Base-by-base conservation (phyloP, 2,113 vertebrate species). In the Oreochromis aureus region DNA sequence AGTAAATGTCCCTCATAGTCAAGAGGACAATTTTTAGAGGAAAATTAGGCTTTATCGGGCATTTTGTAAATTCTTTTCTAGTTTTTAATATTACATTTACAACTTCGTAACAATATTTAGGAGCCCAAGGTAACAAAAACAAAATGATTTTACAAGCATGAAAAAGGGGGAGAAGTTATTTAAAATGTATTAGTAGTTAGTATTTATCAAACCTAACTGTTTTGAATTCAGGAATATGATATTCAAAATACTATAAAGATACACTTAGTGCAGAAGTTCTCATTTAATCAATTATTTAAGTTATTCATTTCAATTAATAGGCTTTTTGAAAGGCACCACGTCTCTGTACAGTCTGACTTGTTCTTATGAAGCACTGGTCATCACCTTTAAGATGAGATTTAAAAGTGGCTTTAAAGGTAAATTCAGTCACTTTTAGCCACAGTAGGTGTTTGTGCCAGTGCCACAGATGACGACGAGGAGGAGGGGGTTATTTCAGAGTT, bases 401-500 rank as follows among this genome's bases (percentile, higher is more conserved):
- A 69, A 63, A 63, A 39, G 19, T 69, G 3, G 19, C 61, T 69
- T 22, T 69, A 3, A 69, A 69, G 61, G 61, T 69, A 78, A 53
- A 79, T 56, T 83, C 10, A 13, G 19, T 54, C 48, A 58, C 39
- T 85, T 66, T 86, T 66, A 56, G 66, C 34, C 41, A 51, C 36
- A 36, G 27, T 69, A 30, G 39, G 51, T 81, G 27, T 79, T 86
- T 91, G 86, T 59, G 71, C 22, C 82, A 79, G 32, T 18, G 54
- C 61, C 51, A 82, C 44, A 12, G 66, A 73, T 46, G 13, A 69
- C 46, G 19, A 30, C 10, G 53, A 63, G 44, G 13, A 30, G 46
- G 73, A 61, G 81, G 55, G 18, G 71, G 58, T 27, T 54, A 56
- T 51, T 71, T 87, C 58, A 80, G 90, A 82, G 73, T 58, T 91